Percentiles rank a stretch among this genome's conserved stretches.
phyloP scores from a whole-genome alignment of 2,888 invertebrate species.

The Brachyptera putata region DNA sequence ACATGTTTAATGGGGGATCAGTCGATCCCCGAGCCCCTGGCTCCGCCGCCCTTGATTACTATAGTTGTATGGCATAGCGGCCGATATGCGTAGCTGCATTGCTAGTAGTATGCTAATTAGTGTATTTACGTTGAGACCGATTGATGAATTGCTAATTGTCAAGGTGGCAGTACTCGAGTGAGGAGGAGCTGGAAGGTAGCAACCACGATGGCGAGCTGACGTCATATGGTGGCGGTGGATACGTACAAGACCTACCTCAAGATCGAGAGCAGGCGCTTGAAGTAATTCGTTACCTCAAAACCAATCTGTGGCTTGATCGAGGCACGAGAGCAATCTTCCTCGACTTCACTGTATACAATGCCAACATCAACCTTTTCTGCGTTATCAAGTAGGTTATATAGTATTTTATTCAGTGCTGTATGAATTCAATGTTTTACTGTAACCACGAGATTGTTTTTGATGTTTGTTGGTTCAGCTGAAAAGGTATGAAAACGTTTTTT shows the following conservation, averaged over 20 bases:
- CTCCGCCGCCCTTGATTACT: too few species aligned
- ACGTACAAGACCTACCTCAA: slow-evolving; percentile 50
- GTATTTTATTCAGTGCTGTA: too few species aligned
- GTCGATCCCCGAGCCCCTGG: too few species aligned
- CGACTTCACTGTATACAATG: slow-evolving; percentile 70
- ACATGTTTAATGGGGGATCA: too few species aligned
- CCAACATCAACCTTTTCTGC: slow-evolving; percentile 66
- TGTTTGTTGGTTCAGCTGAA: too few species aligned
- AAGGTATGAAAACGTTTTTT: too few species aligned
- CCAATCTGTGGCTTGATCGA: slow-evolving; percentile 60
- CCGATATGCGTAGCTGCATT: too few species aligned
- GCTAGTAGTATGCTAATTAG: too few species aligned
- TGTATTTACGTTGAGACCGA: too few species aligned
- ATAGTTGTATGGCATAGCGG: too few species aligned
- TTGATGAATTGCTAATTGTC: slow-evolving; percentile 27
- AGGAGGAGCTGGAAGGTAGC: slow-evolving; percentile 44
- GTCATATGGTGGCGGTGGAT: slow-evolving; percentile 55
- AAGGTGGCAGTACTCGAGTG: slow-evolving; percentile 48
- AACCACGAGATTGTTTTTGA: too few species aligned
- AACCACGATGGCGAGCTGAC: slow-evolving; percentile 50
- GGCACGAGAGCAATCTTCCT: slow-evolving; percentile 64
- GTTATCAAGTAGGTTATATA: slow-evolving; percentile 51
- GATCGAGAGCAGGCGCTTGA: slow-evolving; percentile 44
- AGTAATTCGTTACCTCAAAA: slow-evolving; percentile 49
- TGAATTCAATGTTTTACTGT: too few species aligned